Evolutionary conservation across 2,113 vertebrate genomes (phyloP).

Genomic region (Hypanus sabinus): DNA sequence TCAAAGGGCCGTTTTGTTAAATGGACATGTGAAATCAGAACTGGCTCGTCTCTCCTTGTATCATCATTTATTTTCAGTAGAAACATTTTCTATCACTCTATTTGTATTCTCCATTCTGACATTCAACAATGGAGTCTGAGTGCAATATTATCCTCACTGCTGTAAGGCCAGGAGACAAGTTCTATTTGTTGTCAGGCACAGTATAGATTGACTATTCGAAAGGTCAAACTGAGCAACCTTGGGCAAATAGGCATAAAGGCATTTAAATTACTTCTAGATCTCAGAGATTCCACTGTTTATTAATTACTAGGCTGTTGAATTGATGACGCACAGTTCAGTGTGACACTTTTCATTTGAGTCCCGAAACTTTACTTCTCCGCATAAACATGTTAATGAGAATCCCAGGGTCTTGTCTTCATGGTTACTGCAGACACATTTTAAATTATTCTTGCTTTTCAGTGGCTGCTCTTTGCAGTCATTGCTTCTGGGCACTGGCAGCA

Average conservation of each 20-base stretch:
- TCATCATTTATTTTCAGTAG: slow-evolving; percentile 24
- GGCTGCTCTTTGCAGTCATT: background rate
- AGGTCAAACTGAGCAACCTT: slow-evolving; percentile 14
- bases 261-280: background rate
- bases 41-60: background rate
- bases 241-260: background rate
- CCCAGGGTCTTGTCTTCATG: background rate
- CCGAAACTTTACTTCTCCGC: no score
- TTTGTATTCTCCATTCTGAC: background rate
- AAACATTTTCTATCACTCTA: background rate
- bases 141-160: background rate
- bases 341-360: background rate
- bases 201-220: background rate
- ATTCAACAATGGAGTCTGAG: background rate
- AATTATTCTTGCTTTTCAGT: slow-evolving; percentile 17
- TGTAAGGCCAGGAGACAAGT: background rate
- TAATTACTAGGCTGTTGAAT: slow-evolving; percentile 20
- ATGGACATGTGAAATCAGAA: background rate
- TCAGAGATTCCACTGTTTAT: background rate
- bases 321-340: slow-evolving; percentile 14
- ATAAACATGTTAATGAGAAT: slow-evolving; percentile 15
- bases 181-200: background rate
- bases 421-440: slow-evolving; percentile 6
- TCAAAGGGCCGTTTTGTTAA: background rate
- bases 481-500: slow-evolving; percentile 13